Conservation (phyloP, 1,140 invertebrate genomes). For the Pseudomyrmex flavicornis region DNA sequence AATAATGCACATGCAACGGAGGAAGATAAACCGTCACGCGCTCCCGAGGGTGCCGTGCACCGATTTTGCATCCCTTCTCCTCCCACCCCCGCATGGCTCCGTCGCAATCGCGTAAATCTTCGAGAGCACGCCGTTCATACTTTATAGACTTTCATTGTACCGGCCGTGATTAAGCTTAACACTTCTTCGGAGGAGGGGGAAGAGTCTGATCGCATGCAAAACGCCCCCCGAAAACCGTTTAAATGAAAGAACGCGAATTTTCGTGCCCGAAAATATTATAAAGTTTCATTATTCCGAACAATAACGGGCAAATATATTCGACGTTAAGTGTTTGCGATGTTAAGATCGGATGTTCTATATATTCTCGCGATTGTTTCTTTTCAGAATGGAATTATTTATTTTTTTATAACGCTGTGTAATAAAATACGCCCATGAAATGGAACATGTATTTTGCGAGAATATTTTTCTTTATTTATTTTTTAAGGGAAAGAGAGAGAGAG, state of each 20-base stretch:
- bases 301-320: not conserved
- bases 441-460: too few relatives aligned
- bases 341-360: too few relatives aligned
- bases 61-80: not conserved
- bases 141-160: conserved; percentile 39
- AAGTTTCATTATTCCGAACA: not conserved
- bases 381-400: too few relatives aligned
- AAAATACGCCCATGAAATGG: too few relatives aligned
- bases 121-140: conserved; percentile 7
- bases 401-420: too few relatives aligned
- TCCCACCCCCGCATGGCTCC: not conserved
- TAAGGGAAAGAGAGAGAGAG: too few relatives aligned
- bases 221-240: not conserved
- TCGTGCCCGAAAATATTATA: too few relatives aligned
- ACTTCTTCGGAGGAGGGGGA: conserved; percentile 12
- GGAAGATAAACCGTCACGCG: conserved; percentile 47
- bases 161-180: conserved; percentile 41
- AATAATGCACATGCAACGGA: conserved; percentile 60
- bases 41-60: conserved; percentile 42
- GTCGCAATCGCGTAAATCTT: conserved; percentile 42
- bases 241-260: too few relatives aligned
- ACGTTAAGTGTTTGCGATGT: too few relatives aligned
- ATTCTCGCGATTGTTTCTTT: too few relatives aligned
- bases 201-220: conserved; percentile 35
- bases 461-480: too few relatives aligned